These are phyloP conservation scores for Spilogale gracilis DNA, from an alignment of 2,113 vertebrate genomes.

Conservation along the genomic window DNA sequence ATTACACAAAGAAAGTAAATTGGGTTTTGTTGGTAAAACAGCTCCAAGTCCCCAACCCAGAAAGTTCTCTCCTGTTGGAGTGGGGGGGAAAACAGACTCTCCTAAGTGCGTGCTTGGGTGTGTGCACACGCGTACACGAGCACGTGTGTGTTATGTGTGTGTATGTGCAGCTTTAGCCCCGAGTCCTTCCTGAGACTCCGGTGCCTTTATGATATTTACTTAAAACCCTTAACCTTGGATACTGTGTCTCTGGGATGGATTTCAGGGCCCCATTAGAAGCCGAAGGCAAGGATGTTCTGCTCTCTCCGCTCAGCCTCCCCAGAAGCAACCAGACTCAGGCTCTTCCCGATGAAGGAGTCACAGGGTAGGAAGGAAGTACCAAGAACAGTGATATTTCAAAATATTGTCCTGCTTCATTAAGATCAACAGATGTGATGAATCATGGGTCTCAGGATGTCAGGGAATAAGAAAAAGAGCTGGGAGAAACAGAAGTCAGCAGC, in stretches of 20 bases:
- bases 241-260: neutral
- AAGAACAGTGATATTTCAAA: neutral
- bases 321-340: neutral
- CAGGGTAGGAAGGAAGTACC: neutral
- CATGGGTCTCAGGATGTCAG: neutral
- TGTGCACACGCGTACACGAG: neutral
- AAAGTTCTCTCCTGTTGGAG: neutral
- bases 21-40: neutral
- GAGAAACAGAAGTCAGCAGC: neutral
- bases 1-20: neutral
- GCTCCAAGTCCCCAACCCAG: too few species aligned
- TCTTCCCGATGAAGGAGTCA: neutral
- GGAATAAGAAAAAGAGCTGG: neutral
- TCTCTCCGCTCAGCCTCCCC: neutral
- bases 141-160: rapidly evolving
- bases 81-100: neutral
- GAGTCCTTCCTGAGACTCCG: neutral
- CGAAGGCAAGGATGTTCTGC: neutral
- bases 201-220: neutral
- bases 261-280: neutral
- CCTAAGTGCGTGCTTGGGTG: too few species aligned
- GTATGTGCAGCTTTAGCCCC: neutral
- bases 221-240: neutral
- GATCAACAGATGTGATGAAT: neutral
- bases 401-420: neutral